These are phyloP conservation scores for Blastobasis lacticolella DNA, from an alignment of 2,888 invertebrate species.

Conservation along the genomic window DNA sequence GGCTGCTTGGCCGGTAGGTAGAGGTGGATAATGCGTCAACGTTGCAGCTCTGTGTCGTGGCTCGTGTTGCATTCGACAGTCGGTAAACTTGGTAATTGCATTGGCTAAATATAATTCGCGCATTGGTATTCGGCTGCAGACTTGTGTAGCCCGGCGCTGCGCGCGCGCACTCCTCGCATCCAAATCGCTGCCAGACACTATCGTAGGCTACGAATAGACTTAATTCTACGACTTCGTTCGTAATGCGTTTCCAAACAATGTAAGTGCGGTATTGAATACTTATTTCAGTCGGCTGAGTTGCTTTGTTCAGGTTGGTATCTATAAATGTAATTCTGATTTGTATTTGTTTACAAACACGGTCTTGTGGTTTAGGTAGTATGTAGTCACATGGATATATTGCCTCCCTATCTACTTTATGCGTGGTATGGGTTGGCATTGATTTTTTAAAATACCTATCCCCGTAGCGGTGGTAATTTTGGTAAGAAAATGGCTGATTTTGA, in stretches of 20 bases:
- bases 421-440: no score
- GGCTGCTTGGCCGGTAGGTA: conserved; percentile 5
- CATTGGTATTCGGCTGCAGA: conserved; percentile 50
- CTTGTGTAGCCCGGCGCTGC: conserved; percentile 30
- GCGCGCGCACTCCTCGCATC: conserved; percentile 42
- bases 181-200: conserved; percentile 48
- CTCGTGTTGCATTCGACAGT: conserved; percentile 40
- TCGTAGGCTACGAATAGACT: conserved; percentile 56
- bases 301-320: no score
- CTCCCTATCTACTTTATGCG: no score
- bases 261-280: conserved; percentile 28
- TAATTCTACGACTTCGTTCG: conserved; percentile 45
- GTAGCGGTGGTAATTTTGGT: no score
- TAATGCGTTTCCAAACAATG: conserved; percentile 43
- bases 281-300: conserved; percentile 11
- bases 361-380: no score
- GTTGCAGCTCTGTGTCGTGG: no score
- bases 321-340: no score
- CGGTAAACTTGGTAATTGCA: conserved; percentile 43
- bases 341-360: no score
- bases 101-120: conserved; percentile 54
- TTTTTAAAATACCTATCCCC: no score
- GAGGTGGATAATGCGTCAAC: neutral
- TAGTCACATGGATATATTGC: no score
- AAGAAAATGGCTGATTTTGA: no score